Base-by-base conservation (phyloP, 2,797 vertebrate genomes). In the Enteromius unitaeniatus region DNA sequence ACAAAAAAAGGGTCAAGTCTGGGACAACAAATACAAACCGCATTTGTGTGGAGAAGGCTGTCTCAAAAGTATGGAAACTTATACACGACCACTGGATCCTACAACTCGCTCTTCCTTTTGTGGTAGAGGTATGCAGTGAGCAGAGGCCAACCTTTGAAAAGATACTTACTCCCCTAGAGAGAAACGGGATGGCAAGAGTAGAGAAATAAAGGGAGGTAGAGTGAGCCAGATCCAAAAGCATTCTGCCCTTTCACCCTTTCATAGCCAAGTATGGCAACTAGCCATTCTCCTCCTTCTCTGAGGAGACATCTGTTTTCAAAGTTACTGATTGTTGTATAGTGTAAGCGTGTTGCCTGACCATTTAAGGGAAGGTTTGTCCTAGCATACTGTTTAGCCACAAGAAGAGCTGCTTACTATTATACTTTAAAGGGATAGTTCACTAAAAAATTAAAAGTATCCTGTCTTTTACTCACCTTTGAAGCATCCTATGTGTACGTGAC, bases 41-140 rank as follows among this genome's bases (percentile, higher is more conserved):
- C 80, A 86, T 79, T 84, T 10, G 74, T 58, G 58, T 81, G 28
- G 68, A 82, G 74, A 87, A 40, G 15, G 26, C 58, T 82, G 37
- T 60, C 85, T 84, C 53, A 26, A 17, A 81, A 80, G 51, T 26
- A 51, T 73, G 80, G 77, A 88, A 70, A 67, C 72, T 68, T 62
- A 75, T 8, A 26, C 47, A 75, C 51, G 17, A 42, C 47, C 6
- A 60, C 60, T 21, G 78, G 62, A 64, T 81, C 40, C 23, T 73
- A 55, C 65, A 73, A 23, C 55, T 68, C 15, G 13, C 85, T 70
- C 84, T 87, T 89, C 87, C 88, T 90, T 90, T 86, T 89, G 87
- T 86, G 88, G 89, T 83, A 72, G 73, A 87, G 86, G 83, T 89
- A 90, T 90, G 88, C 79, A 80, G 40, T 55, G 23, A 67, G 73